A percentile compares a stretch with the other conserved stretches of the same genome.
phyloP scores from a whole-genome alignment of 2,888 invertebrate genomes.

The Herminia tarsipennalis region DNA sequence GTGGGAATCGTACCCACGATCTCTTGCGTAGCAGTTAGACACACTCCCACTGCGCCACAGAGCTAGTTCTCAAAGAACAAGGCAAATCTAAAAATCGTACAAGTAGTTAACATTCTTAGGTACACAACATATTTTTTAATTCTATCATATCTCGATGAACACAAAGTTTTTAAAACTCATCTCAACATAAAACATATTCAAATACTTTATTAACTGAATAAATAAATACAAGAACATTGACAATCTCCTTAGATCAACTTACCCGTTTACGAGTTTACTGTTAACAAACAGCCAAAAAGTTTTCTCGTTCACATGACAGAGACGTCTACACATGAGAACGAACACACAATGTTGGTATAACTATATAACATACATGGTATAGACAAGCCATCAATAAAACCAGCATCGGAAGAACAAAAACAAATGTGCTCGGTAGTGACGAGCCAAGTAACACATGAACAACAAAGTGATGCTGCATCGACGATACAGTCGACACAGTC shows the following conservation, averaged over 20 bases:
- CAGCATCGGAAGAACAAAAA: not conserved
- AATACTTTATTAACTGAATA: not conserved
- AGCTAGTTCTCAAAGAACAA: no score
- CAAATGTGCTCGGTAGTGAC: not conserved
- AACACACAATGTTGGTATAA: not conserved
- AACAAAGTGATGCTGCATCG: no score
- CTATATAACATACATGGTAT: not conserved
- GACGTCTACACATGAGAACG: not conserved
- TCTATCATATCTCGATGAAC: no score
- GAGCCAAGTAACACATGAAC: not conserved
- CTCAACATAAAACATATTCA: no score
- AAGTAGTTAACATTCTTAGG: no score
- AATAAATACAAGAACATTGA: not conserved
- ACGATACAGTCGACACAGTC: no score
- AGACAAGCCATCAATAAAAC: not conserved
- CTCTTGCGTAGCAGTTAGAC: no score
- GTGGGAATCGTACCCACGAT: no score
- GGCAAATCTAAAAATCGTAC: no score
- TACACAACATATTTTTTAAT: not conserved
- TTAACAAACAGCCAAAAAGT: conserved; percentile 12
- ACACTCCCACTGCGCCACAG: no score
- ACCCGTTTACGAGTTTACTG: conserved; percentile 1
- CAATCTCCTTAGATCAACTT: not conserved
- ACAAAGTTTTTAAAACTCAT: no score
- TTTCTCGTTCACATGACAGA: conserved; percentile 16